Evolutionary conservation across 2,888 invertebrate species (phyloP).

Genomic region (Sinelater perroti): DNA sequence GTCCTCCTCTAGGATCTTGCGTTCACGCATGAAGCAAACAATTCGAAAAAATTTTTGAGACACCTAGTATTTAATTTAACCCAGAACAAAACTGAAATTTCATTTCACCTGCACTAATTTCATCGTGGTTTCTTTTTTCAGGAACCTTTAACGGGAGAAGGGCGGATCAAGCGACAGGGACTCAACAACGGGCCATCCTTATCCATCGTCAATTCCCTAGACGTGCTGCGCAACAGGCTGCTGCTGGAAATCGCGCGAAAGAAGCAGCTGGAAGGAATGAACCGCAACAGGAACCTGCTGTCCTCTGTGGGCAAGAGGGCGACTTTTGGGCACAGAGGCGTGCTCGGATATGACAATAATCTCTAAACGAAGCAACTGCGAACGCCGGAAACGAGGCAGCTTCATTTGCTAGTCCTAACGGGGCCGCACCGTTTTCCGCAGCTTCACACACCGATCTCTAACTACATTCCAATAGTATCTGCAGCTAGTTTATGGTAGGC

Average conservation of each 20-base stretch:
- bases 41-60: too few relatives aligned
- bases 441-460: slow-evolving; percentile 35
- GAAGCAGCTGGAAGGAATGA: slow-evolving; percentile 79
- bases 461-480: slow-evolving; percentile 32
- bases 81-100: not conserved
- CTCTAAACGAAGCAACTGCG: slow-evolving; percentile 44
- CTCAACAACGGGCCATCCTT: slow-evolving; percentile 68
- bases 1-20: too few relatives aligned
- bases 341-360: slow-evolving; percentile 45
- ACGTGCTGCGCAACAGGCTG: slow-evolving; percentile 83
- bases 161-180: slow-evolving; percentile 33
- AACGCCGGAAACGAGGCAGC: slow-evolving; percentile 31
- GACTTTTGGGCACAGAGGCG: slow-evolving; percentile 43
- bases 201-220: slow-evolving; percentile 88
- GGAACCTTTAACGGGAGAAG: slow-evolving; percentile 30
- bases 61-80: too few relatives aligned
- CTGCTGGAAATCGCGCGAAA: slow-evolving; percentile 84
- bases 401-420: slow-evolving; percentile 37
- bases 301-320: slow-evolving; percentile 80
- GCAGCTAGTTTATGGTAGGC: slow-evolving; percentile 21
- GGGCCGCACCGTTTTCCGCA: slow-evolving; percentile 36
- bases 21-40: too few relatives aligned
- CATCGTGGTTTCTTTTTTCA: slow-evolving; percentile 12
- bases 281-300: slow-evolving; percentile 77
- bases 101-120: not conserved